These are phyloP conservation scores for Melipona quadrifasciata DNA, from an alignment of 1,140 invertebrate genomes.

Conservation along the genomic window DNA sequence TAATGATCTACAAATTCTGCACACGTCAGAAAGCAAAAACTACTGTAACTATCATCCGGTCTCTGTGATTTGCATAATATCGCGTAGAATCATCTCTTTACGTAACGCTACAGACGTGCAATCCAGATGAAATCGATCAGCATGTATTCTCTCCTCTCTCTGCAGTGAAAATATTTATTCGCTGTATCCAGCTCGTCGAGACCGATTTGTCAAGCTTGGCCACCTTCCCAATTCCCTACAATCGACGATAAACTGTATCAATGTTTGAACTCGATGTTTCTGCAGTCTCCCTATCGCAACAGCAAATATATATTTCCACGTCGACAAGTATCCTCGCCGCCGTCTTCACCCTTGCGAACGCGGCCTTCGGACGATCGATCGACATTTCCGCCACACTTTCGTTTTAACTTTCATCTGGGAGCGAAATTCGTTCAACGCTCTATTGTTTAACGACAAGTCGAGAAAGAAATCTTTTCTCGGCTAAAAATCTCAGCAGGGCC, in stretches of 20 bases:
- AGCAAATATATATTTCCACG: conserved; percentile 9
- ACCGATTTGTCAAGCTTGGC: conserved; percentile 6
- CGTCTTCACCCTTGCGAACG: not conserved
- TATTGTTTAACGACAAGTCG: not conserved
- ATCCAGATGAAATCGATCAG: conserved; percentile 3
- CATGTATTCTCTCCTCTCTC: not conserved
- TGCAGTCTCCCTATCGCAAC: not conserved
- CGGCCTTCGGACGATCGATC: conserved; percentile 4
- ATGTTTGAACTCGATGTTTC: not conserved
- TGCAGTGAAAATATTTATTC: not conserved
- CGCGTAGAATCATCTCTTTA: not conserved
- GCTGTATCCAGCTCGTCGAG: not conserved
- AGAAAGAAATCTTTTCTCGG: too few species aligned
- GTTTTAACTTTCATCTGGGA: not conserved
- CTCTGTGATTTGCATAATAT: not conserved
- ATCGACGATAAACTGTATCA: not conserved
- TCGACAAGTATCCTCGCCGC: not conserved
- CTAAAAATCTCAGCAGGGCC: too few species aligned
- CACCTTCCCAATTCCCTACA: not conserved
- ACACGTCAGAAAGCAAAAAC: not conserved
- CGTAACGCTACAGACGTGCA: not conserved
- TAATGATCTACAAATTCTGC: not conserved
- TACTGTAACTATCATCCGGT: not conserved
- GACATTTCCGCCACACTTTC: not conserved
- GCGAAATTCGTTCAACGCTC: not conserved